Conservation (phyloP, 2,113 vertebrate species). For the Aptenodytes forsteri region DNA sequence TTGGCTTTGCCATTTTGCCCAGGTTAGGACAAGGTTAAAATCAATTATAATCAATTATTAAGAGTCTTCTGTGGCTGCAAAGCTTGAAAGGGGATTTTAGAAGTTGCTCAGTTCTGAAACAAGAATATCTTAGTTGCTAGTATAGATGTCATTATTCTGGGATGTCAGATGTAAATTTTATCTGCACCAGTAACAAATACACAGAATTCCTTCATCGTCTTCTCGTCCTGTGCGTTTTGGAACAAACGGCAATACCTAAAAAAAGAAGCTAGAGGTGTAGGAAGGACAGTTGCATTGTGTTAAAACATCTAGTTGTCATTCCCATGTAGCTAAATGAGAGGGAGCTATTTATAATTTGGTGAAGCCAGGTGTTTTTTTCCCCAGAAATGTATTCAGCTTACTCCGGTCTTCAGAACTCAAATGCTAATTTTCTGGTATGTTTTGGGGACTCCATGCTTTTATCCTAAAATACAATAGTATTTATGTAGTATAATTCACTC, state of each 20-base stretch:
- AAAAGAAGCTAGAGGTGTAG: background rate
- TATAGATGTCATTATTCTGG: conserved; percentile 64
- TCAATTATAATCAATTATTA: conserved; percentile 98
- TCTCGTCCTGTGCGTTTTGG: conserved; percentile 3
- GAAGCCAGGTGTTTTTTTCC: conserved; percentile 44
- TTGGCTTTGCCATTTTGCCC: conserved; percentile 83
- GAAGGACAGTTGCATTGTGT: background rate
- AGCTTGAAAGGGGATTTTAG: conserved; percentile 78
- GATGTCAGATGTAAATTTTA: conserved; percentile 69
- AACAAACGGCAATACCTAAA: conserved; percentile 20
- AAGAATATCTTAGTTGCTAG: conserved; percentile 64
- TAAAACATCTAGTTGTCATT: conserved; percentile 29
- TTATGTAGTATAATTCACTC: conserved; percentile 17
- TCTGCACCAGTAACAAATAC: conserved; percentile 40
- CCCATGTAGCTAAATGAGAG: conserved; percentile 24
- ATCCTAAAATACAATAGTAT: conserved; percentile 25
- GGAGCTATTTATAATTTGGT: conserved; percentile 60
- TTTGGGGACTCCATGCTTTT: conserved; percentile 8
- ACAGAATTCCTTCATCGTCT: conserved; percentile 28
- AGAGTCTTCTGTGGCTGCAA: conserved; percentile 79
- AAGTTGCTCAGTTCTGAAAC: conserved; percentile 71
- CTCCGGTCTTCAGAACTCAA: background rate
- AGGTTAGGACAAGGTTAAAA: conserved; percentile 91
- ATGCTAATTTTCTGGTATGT: conserved; percentile 41
- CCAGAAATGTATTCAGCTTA: conserved; percentile 43